A percentile compares a stretch with the other conserved stretches of the same genome.
Evolutionary conservation across 2,797 vertebrate genomes (phyloP).

Genomic region (Pseudochromis fuscus): DNA sequence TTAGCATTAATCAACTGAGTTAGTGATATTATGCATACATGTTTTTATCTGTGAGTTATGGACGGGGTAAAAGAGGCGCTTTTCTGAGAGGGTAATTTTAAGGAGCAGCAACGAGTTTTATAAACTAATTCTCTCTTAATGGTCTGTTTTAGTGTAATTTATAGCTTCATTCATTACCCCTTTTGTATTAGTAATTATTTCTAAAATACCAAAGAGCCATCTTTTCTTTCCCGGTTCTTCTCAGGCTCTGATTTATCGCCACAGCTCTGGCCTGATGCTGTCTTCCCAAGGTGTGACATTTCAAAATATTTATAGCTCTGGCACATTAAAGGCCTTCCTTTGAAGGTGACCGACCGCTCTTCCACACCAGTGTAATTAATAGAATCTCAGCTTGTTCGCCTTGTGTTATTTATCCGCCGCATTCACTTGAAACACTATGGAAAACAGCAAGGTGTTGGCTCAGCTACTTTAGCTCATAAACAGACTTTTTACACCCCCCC

Average conservation of each 20-base stretch:
- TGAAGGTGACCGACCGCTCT: slow-evolving; percentile 99
- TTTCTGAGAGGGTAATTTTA: slow-evolving; percentile 91
- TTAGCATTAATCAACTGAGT: slow-evolving; percentile 90
- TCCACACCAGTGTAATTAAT: slow-evolving; percentile 94
- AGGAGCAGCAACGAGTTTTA: slow-evolving; percentile 94
- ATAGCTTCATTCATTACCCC: slow-evolving; percentile 98
- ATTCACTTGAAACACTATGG: slow-evolving; percentile 84
- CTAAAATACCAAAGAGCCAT: slow-evolving; percentile 99
- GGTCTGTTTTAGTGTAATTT: slow-evolving; percentile 97
- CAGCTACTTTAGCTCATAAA: slow-evolving; percentile 84
- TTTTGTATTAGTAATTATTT: slow-evolving; percentile 99
- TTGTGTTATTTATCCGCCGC: slow-evolving; percentile 90
- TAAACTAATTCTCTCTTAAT: slow-evolving; percentile 98
- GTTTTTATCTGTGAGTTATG: slow-evolving; percentile 88
- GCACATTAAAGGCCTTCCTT: slow-evolving; percentile 97
- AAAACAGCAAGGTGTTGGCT: slow-evolving; percentile 84
- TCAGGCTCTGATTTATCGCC: slow-evolving; percentile 92
- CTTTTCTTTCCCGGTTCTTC: slow-evolving; percentile 94
- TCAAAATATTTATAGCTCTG: slow-evolving; percentile 99
- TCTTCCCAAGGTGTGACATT: slow-evolving; percentile 99
- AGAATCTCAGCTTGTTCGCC: slow-evolving; percentile 89
- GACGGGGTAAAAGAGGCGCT: slow-evolving; percentile 88
- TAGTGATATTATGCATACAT: slow-evolving; percentile 83
- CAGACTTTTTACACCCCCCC: slow-evolving; percentile 81
- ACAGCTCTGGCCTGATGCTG: slow-evolving; percentile 91